A percentile compares a stretch with the other conserved stretches of the same genome.
Evolutionary conservation across 2,888 invertebrate species (phyloP).

Genomic region (Apodemia duryi): DNA sequence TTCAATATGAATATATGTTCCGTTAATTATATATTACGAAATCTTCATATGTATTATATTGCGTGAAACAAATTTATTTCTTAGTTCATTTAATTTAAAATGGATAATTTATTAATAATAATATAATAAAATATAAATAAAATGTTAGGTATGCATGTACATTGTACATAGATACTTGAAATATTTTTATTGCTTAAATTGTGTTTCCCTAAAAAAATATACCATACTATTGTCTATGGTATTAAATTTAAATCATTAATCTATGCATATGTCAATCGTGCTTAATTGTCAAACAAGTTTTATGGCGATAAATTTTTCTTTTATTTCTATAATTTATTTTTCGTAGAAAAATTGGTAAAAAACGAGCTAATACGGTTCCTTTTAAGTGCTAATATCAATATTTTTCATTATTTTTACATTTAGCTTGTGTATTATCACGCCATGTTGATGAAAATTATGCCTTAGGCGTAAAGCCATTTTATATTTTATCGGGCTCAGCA

Average conservation of each 20-base stretch:
- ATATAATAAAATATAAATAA: no score
- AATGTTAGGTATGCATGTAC: no score
- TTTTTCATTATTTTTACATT: slow-evolving; percentile 21
- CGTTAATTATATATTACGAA: no score
- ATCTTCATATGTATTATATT: background rate
- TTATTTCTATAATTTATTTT: slow-evolving; percentile 6
- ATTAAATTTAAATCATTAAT: background rate
- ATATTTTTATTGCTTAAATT: no score
- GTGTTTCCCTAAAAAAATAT: background rate
- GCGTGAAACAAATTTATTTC: background rate
- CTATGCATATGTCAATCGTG: slow-evolving; percentile 6
- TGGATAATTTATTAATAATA: no score
- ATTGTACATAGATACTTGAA: no score
- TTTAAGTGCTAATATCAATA: slow-evolving; percentile 12
- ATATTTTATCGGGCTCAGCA: slow-evolving; percentile 32
- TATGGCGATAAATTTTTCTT: slow-evolving; percentile 14
- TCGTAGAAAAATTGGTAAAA: background rate
- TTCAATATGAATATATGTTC: no score
- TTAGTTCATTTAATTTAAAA: background rate
- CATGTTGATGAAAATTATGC: slow-evolving; percentile 32
- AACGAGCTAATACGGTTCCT: background rate
- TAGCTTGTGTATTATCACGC: slow-evolving; percentile 19
- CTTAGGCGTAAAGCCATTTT: slow-evolving; percentile 42
- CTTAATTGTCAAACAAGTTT: slow-evolving; percentile 11
- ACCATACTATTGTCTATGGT: background rate